These are phyloP conservation scores for Tetranychus piercei DNA, from an alignment of 2,888 invertebrate genomes.

Conservation along the genomic window DNA sequence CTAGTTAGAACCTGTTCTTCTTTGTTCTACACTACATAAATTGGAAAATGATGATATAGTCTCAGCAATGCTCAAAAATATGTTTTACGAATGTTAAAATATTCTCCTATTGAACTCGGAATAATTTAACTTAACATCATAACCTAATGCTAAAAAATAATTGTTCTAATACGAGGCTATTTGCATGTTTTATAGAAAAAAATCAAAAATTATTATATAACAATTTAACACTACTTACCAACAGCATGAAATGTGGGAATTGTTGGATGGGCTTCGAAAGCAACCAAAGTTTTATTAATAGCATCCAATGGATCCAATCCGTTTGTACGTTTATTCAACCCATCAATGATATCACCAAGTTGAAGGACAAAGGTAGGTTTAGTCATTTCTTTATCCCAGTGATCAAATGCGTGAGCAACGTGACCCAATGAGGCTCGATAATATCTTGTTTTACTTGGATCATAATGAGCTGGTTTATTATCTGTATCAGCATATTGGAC, in stretches of 20 bases:
- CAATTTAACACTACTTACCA: slow-evolving; percentile 26
- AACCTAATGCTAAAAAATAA: too few relatives aligned
- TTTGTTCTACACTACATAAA: too few relatives aligned
- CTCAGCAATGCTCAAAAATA: too few relatives aligned
- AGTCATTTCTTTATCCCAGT: slow-evolving; percentile 27
- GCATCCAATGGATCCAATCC: slow-evolving; percentile 27
- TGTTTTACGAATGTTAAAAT: too few relatives aligned
- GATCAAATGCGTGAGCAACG: slow-evolving; percentile 30
- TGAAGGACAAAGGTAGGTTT: slow-evolving; percentile 31
- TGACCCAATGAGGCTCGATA: slow-evolving; percentile 32
- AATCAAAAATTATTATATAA: too few relatives aligned
- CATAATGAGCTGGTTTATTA: slow-evolving; percentile 30
- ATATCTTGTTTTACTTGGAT: slow-evolving; percentile 30
- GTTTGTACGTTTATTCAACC: slow-evolving; percentile 28
- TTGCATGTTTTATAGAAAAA: too few relatives aligned
- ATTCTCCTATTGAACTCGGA: too few relatives aligned
- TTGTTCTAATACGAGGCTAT: too few relatives aligned
- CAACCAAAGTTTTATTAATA: slow-evolving; percentile 29
- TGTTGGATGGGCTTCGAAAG: slow-evolving; percentile 26
- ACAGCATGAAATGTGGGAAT: slow-evolving; percentile 30
- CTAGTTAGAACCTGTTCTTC: too few relatives aligned
- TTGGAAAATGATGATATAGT: too few relatives aligned
- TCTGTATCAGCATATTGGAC: slow-evolving; percentile 34
- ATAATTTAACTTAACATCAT: too few relatives aligned
- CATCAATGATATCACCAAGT: slow-evolving; percentile 35